phyloP scores from a whole-genome alignment of 1,140 invertebrate genomes.

The Araneus ventricosus region DNA sequence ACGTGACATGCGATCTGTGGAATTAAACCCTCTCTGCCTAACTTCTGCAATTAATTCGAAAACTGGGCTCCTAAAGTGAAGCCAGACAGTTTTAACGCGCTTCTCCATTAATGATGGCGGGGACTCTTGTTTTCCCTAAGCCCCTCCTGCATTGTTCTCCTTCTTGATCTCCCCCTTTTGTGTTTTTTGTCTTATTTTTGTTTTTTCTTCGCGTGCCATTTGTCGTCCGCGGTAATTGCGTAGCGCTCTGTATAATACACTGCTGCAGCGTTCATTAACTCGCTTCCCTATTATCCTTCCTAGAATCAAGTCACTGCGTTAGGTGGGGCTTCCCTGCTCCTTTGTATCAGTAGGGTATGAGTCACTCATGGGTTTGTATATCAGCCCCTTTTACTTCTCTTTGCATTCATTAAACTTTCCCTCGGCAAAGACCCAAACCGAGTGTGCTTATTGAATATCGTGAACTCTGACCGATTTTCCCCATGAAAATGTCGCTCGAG shows the following conservation, averaged over 20 bases:
- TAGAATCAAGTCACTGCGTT: background rate
- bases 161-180: background rate
- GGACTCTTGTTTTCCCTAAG: background rate
- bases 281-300: background rate
- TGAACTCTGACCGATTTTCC: background rate
- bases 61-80: background rate
- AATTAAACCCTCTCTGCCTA: background rate
- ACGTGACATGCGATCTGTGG: background rate
- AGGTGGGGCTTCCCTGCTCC: background rate
- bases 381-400: background rate
- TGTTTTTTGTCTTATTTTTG: background rate
- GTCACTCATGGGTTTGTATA: background rate
- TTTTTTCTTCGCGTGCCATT: background rate
- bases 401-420: constrained; percentile 1
- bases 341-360: background rate
- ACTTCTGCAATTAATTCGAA: constrained; percentile 16
- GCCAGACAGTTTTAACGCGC: background rate
- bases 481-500: too few relatives aligned
- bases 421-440: background rate
- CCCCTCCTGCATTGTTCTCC: background rate
- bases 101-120: background rate
- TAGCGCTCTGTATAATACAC: background rate
- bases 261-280: background rate
- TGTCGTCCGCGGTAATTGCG: background rate
- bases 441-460: background rate